Base-by-base conservation (phyloP, 2,797 vertebrate species). In the Enteromius argenteus region DNA sequence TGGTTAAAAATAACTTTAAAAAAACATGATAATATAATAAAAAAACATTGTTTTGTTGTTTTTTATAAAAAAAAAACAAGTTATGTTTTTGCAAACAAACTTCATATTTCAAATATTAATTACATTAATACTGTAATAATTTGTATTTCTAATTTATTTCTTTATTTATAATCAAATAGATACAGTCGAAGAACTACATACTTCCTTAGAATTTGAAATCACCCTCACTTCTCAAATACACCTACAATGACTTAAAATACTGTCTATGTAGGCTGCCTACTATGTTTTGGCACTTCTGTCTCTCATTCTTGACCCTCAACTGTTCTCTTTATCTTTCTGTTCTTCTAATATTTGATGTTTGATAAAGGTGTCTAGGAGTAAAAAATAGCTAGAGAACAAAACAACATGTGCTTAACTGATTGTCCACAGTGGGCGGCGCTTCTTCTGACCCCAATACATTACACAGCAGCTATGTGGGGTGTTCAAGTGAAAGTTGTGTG, bases 291-390 rank as follows among this genome's bases (percentile, higher is more conserved):
- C 37, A 32, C 32, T 32, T 46, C 27, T 79, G 13, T 32, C 39
- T 79, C n/a, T 46, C 0, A 2, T 44, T 73, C 1, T 21, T 35
- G 13, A 73, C 5, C 3, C n/a, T 51, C 8, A 53, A 0, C n/a
- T 75, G 30, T 27, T 77, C 32, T 30, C 17, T 9, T 64, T 81
- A 60, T 71, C 79, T 77, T 79, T 80, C 46, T 64, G 5, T 19
- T 13, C 30, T 11, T 79, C 71, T 82, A 75, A 56, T 75, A 83
- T 84, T 88, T 88, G 75, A 85, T 90, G 88, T 88, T 49, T 83
- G 62, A 85, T 35, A 80, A 81, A 74, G 39, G 76, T 83, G 67
- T 56, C 67, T 74, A 84, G 51, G 30, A 60, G 39, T 67, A 19
- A 39, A 60, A 62, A 35, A 32, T 14, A 66, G 37, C 27, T 46